phyloP scores from a whole-genome alignment of 1,140 invertebrate genomes.

The Caenorhabditis elegans region WBcel235 BX284604.4:7038001-7038500 shows the following conservation, averaged over 20 bases:
- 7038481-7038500: slow-evolving; percentile 37
- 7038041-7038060: slow-evolving; percentile 73
- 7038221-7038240: not conserved
- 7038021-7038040: slow-evolving; percentile 33
- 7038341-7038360: slow-evolving; percentile 28
- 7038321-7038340: slow-evolving; percentile 28
- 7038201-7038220: slow-evolving; percentile 26
- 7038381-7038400: slow-evolving; percentile 12
- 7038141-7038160: slow-evolving; percentile 67
- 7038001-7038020: not conserved
- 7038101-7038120: slow-evolving; percentile 70
- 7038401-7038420: slow-evolving; percentile 36
- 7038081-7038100: slow-evolving; percentile 84
- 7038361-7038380: not conserved
- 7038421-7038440: slow-evolving; percentile 29
- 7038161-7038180: slow-evolving; percentile 68
- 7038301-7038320: slow-evolving; percentile 49
- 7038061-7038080: slow-evolving; percentile 77
- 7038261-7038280: not conserved
- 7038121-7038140: slow-evolving; percentile 43
- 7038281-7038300: slow-evolving; percentile 47
- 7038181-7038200: not conserved
- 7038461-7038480: not conserved
- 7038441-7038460: not conserved
- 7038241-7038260: not conserved